phyloP scores from a whole-genome alignment of 2,113 vertebrate genomes.

The Microcebus ravelobensis region DNA sequence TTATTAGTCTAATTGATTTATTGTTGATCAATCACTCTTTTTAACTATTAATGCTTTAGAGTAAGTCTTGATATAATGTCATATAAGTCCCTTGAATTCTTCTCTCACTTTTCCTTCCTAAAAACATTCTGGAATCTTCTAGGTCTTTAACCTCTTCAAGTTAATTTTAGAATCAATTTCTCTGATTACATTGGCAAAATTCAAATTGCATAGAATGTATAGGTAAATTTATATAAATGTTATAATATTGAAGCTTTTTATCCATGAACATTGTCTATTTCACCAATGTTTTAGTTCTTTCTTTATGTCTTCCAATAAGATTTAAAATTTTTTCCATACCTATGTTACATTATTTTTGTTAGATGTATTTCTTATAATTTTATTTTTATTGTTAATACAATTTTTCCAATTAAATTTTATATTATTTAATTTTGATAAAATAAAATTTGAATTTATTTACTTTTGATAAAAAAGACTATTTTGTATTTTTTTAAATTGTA shows the following conservation, averaged over 20 bases:
- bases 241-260: not conserved
- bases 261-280: not conserved
- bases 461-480: not conserved
- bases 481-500: not conserved
- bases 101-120: not conserved
- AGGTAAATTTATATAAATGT: not conserved
- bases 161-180: not conserved
- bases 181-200: not conserved
- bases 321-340: not conserved
- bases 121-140: not conserved
- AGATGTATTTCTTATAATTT: not conserved
- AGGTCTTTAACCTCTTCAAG: not conserved
- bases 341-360: not conserved
- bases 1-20: not conserved
- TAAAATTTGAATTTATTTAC: too few species aligned
- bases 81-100: not conserved
- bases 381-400: not conserved
- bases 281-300: not conserved
- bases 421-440: too few species aligned
- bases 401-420: not conserved
- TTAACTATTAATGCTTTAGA: not conserved
- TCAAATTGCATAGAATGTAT: not conserved
- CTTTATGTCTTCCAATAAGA: not conserved
- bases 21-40: not conserved
- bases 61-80: not conserved